These are phyloP conservation scores for Phaethon lepturus DNA, from an alignment of 2,113 vertebrate species.

Conservation along the genomic window DNA sequence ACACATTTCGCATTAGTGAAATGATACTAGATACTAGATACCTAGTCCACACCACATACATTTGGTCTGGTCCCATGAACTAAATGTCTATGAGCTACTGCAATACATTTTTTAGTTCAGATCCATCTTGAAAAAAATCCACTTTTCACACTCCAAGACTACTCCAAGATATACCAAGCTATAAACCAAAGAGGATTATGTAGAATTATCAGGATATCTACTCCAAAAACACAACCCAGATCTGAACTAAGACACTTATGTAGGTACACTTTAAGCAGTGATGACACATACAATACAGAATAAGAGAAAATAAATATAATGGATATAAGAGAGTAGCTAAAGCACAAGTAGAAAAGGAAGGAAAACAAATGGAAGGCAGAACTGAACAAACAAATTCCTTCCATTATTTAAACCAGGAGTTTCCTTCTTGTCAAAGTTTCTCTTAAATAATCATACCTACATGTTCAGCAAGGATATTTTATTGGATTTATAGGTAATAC, in stretches of 20 bases:
- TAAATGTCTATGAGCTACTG: neutral
- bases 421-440: neutral
- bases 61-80: neutral
- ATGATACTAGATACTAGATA: no score
- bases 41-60: fast-evolving
- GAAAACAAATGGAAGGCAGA: neutral
- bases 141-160: neutral
- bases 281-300: neutral
- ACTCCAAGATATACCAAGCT: neutral
- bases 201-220: neutral
- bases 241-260: neutral
- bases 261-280: neutral
- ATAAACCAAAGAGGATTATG: neutral
- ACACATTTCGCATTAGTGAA: neutral
- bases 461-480: neutral
- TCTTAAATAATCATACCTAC: neutral
- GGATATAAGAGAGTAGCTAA: neutral
- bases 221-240: neutral
- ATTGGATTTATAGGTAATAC: neutral
- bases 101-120: neutral
- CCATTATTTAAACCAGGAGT: neutral
- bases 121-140: neutral
- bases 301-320: neutral
- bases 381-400: neutral
- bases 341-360: neutral